Base-by-base conservation (phyloP, 1,140 invertebrate species). In the Heliconius eleuchia region DNA sequence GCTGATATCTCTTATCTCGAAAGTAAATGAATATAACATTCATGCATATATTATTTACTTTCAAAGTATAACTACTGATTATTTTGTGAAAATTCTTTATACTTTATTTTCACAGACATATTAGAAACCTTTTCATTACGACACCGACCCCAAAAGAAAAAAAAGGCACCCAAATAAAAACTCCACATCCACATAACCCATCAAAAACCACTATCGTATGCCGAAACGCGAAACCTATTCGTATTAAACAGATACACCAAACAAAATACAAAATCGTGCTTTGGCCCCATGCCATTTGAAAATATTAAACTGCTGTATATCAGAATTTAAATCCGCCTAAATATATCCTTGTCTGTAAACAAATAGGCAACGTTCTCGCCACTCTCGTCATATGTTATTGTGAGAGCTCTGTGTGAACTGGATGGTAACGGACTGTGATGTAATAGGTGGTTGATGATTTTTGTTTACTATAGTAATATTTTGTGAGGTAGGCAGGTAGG, bases 251-350 rank as follows among this genome's bases (percentile, higher is more conserved):
- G 60, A 30, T 57, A 19, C 60, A 60, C 57, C 57, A 66, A 30
- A 66, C 27, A 30, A 66, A 66, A 66, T 66, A 66, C 60, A 30
- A 66, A 66, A 30, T 72, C 76, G 50, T 73, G 71, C 71, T 60
- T 78, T 78, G 76, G 76, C 76, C 27, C 57, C 46, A 78, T 73
- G 76, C 76, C 76, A 78, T 50, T 73, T 55, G 46, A 73, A 73
- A 76, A 71, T 73, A 73, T 52, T 73, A 78, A 78, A 57, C 57
- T 13, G 60, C 23, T 50, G 39, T 70, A 66, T 76, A 46, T 50
- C 74, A 57, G 74, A 71, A 76, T 76, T 76, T 76, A 76, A 76
- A 76, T 76, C 46, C 52, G 16, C 57, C 74, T 76, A 66, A 71
- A 78, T 78, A 73, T 78, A 34, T 73, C 71, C 71, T 73, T 71